These are phyloP conservation scores for Gastrophysa polygoni DNA, from an alignment of 2,888 invertebrate species.

Conservation along the genomic window DNA sequence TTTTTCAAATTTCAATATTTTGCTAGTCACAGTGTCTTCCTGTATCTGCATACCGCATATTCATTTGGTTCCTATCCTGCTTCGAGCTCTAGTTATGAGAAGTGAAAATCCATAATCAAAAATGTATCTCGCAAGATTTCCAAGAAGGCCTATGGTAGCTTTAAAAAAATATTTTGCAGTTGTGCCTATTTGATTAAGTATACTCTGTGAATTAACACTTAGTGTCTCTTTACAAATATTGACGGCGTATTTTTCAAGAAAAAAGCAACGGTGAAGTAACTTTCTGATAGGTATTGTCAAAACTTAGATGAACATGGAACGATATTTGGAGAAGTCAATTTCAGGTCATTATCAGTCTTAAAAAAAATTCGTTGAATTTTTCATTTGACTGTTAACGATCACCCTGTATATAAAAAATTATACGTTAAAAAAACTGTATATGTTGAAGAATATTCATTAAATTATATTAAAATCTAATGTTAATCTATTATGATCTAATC, in stretches of 20 bases:
- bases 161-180: neutral
- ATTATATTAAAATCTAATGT: conserved; percentile 51
- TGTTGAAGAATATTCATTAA: conserved; percentile 50
- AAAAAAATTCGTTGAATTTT: conserved; percentile 13
- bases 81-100: neutral
- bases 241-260: neutral
- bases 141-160: neutral
- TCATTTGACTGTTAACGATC: conserved; percentile 26
- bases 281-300: neutral
- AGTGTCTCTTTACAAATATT: neutral
- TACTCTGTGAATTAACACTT: neutral
- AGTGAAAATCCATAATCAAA: neutral
- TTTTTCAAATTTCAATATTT: neutral
- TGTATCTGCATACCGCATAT: neutral
- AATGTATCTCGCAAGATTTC: neutral
- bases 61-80: neutral
- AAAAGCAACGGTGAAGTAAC: too few relatives aligned
- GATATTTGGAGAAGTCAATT: neutral
- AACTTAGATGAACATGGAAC: neutral
- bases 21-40: conserved; percentile 1
- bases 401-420: conserved; percentile 36
- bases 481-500: conserved; percentile 56
- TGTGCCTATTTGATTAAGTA: too few relatives aligned
- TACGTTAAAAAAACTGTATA: conserved; percentile 46
- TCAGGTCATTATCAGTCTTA: neutral